Base-by-base conservation (phyloP, 2,797 vertebrate genomes). In the Salmo trutta region DNA sequence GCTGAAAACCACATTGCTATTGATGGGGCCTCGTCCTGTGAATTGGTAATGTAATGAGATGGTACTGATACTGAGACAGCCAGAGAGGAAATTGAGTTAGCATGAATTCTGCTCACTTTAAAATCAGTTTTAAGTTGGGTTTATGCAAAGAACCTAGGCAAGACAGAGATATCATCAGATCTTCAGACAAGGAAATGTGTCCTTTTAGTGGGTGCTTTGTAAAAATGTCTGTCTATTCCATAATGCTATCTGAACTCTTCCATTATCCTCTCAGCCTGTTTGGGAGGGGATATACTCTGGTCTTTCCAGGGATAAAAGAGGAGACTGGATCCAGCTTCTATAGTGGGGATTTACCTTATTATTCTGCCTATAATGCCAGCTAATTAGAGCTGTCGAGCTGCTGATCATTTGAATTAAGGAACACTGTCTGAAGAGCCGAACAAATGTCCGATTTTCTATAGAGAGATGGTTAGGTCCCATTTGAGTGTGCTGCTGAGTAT, bases 1-100 rank as follows among this genome's bases (percentile, higher is more conserved):
- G 78, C 82, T 75, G 19, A 56, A 88, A 75, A 88, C 80, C 73
- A 69, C 79, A 82, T 90, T 91, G 90, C 84, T 84, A 92, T 91
- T 86, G 91, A 92, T 87, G 81, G 76, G 70, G 29, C 83, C 84
- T 82, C 78, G 71, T 53, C 77, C 74, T 80, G 79, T 74, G 83
- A 74, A 71, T 71, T 64, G 41, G 62, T 83, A 85, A 88, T 86
- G 82, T 33, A 79, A 75, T 79, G 68, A 81, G 73, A 77, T 83
- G 77, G 59, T 62, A 72, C 76, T 24, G 76, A 78, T 75, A 73
- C 75, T 56, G 53, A 41, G 53, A 79, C 29, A 64, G 51, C 73
- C 84, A 24, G 1, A 41, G 54, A 47, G 78, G 74, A 82, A 84
- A 84, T 68, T 3, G 75, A 81, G 80, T 86, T 82, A 88, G 78